Evolutionary conservation across 2,888 invertebrate species (phyloP).

Genomic region (Synergus laeviventris): DNA sequence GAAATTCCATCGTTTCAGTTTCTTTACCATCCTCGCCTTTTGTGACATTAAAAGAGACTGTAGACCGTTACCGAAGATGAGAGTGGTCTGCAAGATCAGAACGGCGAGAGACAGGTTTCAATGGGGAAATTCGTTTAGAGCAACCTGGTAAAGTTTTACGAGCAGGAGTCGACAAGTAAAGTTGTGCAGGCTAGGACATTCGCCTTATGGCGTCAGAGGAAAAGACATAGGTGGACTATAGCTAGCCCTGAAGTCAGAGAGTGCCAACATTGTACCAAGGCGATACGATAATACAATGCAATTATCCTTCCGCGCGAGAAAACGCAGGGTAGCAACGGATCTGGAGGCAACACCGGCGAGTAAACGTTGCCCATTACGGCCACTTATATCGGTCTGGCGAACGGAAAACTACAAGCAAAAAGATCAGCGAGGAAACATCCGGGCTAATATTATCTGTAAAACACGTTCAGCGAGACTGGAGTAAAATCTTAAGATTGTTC

Average conservation of each 20-base stretch:
- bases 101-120: slow-evolving; percentile 25
- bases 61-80: slow-evolving; percentile 38
- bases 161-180: slow-evolving; percentile 29
- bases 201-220: slow-evolving; percentile 34
- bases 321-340: slow-evolving; percentile 36
- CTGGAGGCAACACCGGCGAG: slow-evolving; percentile 24
- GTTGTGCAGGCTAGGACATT: slow-evolving; percentile 37
- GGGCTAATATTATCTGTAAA: slow-evolving; percentile 53
- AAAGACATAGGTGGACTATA: slow-evolving; percentile 11
- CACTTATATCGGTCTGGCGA: slow-evolving; percentile 40
- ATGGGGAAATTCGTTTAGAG: slow-evolving; percentile 38
- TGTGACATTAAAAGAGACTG: slow-evolving; percentile 37
- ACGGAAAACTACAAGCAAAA: slow-evolving; percentile 49
- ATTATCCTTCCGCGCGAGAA: slow-evolving; percentile 39
- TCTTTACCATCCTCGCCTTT: slow-evolving; percentile 17
- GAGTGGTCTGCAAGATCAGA: slow-evolving; percentile 36
- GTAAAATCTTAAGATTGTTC: slow-evolving; percentile 37
- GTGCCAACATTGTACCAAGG: slow-evolving; percentile 35
- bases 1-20: slow-evolving; percentile 4
- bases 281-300: slow-evolving; percentile 40
- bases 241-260: neutral
- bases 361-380: slow-evolving; percentile 38
- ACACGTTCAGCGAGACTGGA: slow-evolving; percentile 39
- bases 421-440: slow-evolving; percentile 46
- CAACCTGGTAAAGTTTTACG: slow-evolving; percentile 38